These are phyloP conservation scores for Neodontobutis hainanensis DNA, from an alignment of 2,113 vertebrate species.

Conservation along the genomic window DNA sequence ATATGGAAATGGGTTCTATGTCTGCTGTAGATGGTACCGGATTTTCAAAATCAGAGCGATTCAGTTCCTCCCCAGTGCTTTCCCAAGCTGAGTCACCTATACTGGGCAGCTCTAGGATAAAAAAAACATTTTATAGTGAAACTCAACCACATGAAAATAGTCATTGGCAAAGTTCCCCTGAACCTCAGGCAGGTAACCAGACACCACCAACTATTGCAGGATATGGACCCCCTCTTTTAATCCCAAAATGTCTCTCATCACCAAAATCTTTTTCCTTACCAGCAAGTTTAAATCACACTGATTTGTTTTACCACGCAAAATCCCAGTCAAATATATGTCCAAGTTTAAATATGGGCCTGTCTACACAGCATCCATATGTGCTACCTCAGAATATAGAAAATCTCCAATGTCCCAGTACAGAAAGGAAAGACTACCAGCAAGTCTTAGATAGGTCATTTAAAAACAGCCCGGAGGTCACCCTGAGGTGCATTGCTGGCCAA, in stretches of 20 bases:
- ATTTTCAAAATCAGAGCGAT: conserved; percentile 56
- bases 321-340: conserved; percentile 42
- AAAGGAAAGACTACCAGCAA: conserved; percentile 21
- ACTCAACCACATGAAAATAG: conserved; percentile 31
- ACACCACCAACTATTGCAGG: conserved; percentile 42
- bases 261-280: conserved; percentile 45
- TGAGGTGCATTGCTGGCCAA: conserved; percentile 20
- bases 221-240: conserved; percentile 22
- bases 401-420: conserved; percentile 11
- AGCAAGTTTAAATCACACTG: conserved; percentile 26
- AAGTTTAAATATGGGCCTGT: conserved; percentile 11
- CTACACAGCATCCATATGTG: conserved; percentile 53
- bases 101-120: conserved; percentile 53
- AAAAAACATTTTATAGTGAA: conserved; percentile 19
- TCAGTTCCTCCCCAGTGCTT: conserved; percentile 57
- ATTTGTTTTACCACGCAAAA: conserved; percentile 41
- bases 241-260: conserved; percentile 30
- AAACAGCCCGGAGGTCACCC: conserved; percentile 46
- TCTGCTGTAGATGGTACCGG: conserved; percentile 61
- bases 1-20: conserved; percentile 53
- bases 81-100: conserved; percentile 48
- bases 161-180: conserved; percentile 17
- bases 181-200: conserved; percentile 25
- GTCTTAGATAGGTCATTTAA: conserved; percentile 21
- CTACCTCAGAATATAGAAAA: conserved; percentile 51